A percentile compares a stretch with the other conserved stretches of the same genome.
phyloP scores from a whole-genome alignment of 92 coral and sea anemone genomes.

The Phenganax marumi region DNA sequence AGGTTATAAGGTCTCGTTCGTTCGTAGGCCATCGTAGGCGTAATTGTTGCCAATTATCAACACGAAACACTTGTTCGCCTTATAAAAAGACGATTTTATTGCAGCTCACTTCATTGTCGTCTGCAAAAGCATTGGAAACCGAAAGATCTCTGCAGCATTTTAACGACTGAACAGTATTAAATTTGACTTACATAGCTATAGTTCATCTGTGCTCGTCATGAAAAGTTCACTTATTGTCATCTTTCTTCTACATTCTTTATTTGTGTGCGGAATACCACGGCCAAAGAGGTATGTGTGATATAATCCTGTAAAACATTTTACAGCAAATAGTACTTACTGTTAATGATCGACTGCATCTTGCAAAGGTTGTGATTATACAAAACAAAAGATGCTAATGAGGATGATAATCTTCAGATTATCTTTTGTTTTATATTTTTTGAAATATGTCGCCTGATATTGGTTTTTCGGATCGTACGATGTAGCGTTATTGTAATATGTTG shows the following conservation, averaged over 20 bases:
- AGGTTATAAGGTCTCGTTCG: no score
- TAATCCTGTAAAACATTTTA: not conserved
- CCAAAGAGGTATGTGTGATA: not conserved
- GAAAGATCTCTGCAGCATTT: not conserved
- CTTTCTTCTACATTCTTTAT: conserved; percentile 1
- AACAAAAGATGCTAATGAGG: not conserved
- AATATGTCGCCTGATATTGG: no score
- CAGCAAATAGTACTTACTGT: not conserved
- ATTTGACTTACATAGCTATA: not conserved
- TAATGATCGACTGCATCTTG: not conserved
- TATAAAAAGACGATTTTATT: conserved; percentile 3
- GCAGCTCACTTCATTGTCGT: conserved; percentile 6
- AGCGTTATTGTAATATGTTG: no score
- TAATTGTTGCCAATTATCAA: no score
- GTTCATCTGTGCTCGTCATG: not conserved
- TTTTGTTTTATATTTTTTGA: no score
- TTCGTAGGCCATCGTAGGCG: no score
- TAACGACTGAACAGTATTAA: not conserved
- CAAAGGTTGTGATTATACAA: not conserved
- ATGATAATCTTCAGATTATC: no score
- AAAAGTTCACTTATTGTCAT: not conserved
- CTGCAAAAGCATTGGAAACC: not conserved
- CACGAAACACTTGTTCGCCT: no score
- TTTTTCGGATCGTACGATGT: no score
- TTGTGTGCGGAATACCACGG: conserved; percentile 3